Percentiles rank a stretch among this genome's conserved stretches.
These are phyloP conservation scores for Melanostoma scalare DNA, from an alignment of 2,888 invertebrate species.

Conservation along the genomic window DNA sequence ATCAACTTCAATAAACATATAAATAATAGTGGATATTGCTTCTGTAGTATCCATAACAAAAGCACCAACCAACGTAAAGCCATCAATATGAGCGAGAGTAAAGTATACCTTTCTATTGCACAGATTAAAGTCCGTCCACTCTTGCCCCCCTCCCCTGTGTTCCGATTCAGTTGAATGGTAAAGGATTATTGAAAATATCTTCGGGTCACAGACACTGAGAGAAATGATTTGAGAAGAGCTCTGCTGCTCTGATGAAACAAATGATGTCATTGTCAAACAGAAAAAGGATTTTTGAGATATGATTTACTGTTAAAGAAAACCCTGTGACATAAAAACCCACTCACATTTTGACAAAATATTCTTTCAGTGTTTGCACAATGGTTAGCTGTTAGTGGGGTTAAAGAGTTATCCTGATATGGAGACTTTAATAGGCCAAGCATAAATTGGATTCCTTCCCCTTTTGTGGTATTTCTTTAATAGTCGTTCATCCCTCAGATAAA, in stretches of 20 bases:
- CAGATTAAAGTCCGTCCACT: constrained; percentile 3
- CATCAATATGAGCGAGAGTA: constrained; percentile 9
- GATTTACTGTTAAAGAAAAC: no score
- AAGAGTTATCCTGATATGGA: constrained; percentile 57
- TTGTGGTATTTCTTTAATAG: constrained; percentile 40
- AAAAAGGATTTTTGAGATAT: no score
- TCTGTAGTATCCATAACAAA: background rate
- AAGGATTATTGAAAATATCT: constrained; percentile 62
- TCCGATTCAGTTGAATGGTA: constrained; percentile 35
- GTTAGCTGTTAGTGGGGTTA: constrained; percentile 22
- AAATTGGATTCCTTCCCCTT: constrained; percentile 47
- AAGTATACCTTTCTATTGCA: constrained; percentile 2
- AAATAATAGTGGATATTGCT: constrained; percentile 58
- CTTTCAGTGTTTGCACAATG: background rate
- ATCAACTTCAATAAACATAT: constrained; percentile 68
- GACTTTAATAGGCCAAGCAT: constrained; percentile 54
- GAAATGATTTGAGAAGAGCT: no score
- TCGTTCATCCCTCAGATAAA: constrained; percentile 36
- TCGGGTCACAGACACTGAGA: constrained; percentile 36
- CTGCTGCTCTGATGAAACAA: no score
- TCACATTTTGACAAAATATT: background rate
- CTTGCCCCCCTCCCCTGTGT: background rate
- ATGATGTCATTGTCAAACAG: no score
- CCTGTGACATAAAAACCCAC: no score
- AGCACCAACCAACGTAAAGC: constrained; percentile 5